Conservation (phyloP, 2,888 invertebrate genomes). For the Chorisops tibialis region DNA sequence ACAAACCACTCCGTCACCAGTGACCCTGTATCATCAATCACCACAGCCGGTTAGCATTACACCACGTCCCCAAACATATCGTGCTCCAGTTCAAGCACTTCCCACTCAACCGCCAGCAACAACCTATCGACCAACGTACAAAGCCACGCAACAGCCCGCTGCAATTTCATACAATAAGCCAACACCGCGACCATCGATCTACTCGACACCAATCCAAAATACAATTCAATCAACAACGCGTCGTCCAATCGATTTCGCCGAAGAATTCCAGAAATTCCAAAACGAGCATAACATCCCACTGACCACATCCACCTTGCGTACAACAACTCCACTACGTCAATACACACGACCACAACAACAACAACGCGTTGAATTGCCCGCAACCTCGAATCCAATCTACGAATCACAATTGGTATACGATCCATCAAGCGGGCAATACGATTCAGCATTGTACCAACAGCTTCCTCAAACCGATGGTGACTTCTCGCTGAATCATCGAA, state of each 20-base stretch:
- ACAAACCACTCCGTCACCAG: conserved; percentile 54
- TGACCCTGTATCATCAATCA: conserved; percentile 48
- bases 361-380: conserved; percentile 49
- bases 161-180: conserved; percentile 39
- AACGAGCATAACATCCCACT: conserved; percentile 54
- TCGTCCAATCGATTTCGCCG: conserved; percentile 63
- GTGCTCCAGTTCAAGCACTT: conserved; percentile 49
- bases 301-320: conserved; percentile 50
- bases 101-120: conserved; percentile 62
- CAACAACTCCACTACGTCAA: conserved; percentile 14
- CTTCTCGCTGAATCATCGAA: conserved; percentile 67
- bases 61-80: conserved; percentile 57
- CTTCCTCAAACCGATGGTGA: conserved; percentile 71
- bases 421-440: conserved; percentile 72
- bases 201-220: conserved; percentile 27
- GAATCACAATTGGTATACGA: conserved; percentile 75
- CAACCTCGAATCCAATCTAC: conserved; percentile 63
- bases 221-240: conserved; percentile 45
- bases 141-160: conserved; percentile 59
- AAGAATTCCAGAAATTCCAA: conserved; percentile 72
- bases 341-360: conserved; percentile 28
- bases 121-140: conserved; percentile 64
- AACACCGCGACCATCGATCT: conserved; percentile 42
- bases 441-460: conserved; percentile 72
- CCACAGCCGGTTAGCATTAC: conserved; percentile 59